Evolutionary conservation across 2,888 invertebrate genomes (phyloP).

Genomic region (Cremastinae sp.): DNA sequence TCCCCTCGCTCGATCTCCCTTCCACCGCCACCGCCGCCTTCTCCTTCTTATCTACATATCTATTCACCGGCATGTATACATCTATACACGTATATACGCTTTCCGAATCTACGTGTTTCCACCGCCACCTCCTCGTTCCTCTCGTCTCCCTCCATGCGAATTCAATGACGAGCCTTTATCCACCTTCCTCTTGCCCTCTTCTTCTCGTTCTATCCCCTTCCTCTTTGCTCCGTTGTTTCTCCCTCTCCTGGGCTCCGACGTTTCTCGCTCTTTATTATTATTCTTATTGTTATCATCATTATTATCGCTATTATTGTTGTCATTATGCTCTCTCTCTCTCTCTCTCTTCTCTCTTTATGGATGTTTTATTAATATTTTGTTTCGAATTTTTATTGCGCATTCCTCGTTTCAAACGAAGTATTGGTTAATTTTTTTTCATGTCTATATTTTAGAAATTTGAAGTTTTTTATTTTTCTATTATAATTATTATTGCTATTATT

Average conservation of each 20-base stretch:
- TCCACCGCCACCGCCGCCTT: constrained; percentile 47
- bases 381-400: constrained; percentile 10
- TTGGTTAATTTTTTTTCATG: not conserved
- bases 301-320: too few relatives aligned
- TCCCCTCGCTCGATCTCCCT: constrained; percentile 49
- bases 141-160: constrained; percentile 58
- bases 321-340: constrained; percentile 22
- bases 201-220: constrained; percentile 62
- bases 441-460: not conserved
- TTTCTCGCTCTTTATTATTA: constrained; percentile 12
- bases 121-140: constrained; percentile 59
- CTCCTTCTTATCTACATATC: constrained; percentile 43
- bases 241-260: constrained; percentile 2
- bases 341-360: constrained; percentile 18
- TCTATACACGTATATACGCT: constrained; percentile 11
- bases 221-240: constrained; percentile 38
- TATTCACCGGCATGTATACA: not conserved
- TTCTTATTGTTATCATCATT: too few relatives aligned
- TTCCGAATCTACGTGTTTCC: constrained; percentile 54
- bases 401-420: not conserved
- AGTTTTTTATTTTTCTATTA: not conserved
- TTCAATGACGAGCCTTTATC: constrained; percentile 55
- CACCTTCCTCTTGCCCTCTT: constrained; percentile 61
- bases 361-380: not conserved
- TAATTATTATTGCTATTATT: not conserved